phyloP scores from a whole-genome alignment of 1,140 invertebrate species.

The Anastatus disparis region DNA sequence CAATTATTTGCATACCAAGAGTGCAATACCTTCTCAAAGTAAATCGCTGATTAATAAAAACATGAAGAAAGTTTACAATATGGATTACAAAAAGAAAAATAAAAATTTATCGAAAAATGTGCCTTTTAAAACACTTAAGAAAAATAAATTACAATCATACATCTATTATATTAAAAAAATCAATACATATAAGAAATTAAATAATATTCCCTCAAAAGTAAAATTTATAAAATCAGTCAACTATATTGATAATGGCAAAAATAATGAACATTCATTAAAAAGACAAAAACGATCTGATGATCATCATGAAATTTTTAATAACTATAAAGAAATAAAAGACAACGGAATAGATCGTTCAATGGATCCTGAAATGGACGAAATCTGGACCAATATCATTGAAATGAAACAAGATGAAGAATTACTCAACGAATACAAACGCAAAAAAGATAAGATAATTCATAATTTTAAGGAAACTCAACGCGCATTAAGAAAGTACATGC shows the following conservation, averaged over 20 bases:
- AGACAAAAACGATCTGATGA: constrained; percentile 19
- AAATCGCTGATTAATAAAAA: neutral
- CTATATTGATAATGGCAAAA: neutral
- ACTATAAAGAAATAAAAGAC: neutral
- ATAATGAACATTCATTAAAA: neutral
- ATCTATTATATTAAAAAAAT: no score
- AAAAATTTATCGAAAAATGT: constrained; percentile 7
- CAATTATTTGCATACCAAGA: neutral
- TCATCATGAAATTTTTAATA: neutral
- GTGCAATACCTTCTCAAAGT: neutral
- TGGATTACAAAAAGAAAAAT: neutral
- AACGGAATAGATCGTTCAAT: constrained; percentile 10
- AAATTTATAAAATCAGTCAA: neutral
- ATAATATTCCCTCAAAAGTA: neutral
- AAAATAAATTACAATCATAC: no score
- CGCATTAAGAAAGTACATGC: neutral
- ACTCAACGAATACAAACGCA: constrained; percentile 34
- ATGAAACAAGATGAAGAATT: constrained; percentile 40
- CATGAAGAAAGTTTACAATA: constrained; percentile 15
- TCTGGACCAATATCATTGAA: constrained; percentile 35
- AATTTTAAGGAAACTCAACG: constrained; percentile 4
- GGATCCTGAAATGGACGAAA: constrained; percentile 39
- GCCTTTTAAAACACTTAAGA: no score
- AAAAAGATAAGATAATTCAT: neutral
- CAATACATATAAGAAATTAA: neutral